Conservation (phyloP, 2,888 invertebrate species). For the Diachrysia chrysitis region DNA sequence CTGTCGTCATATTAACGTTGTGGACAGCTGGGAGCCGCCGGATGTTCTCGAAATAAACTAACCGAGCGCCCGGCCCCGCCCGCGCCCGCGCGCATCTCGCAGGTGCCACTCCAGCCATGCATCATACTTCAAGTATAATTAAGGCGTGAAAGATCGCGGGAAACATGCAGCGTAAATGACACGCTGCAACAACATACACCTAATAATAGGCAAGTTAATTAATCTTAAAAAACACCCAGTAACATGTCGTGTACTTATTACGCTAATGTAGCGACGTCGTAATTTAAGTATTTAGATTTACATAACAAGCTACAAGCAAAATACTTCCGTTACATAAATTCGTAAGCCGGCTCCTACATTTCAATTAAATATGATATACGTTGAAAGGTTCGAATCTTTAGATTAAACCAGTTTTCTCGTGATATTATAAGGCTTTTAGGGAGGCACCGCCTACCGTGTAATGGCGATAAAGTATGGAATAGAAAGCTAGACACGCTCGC, state of each 20-base stretch:
- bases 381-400: constrained; percentile 51
- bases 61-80: constrained; percentile 52
- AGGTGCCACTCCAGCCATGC: constrained; percentile 78
- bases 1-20: constrained; percentile 84
- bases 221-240: constrained; percentile 28
- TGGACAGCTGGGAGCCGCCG: constrained; percentile 84
- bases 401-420: constrained; percentile 39
- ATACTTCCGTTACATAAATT: constrained; percentile 18
- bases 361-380: constrained; percentile 32
- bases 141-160: constrained; percentile 72
- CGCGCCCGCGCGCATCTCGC: constrained; percentile 54
- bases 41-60: constrained; percentile 85
- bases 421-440: constrained; percentile 39
- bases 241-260: constrained; percentile 37
- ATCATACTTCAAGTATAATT: constrained; percentile 79
- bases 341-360: constrained; percentile 15
- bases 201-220: constrained; percentile 60
- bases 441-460: constrained; percentile 35
- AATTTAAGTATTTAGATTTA: constrained; percentile 29
- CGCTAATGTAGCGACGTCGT: constrained; percentile 34
- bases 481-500: constrained; percentile 52
- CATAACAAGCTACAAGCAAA: constrained; percentile 18
- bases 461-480: constrained; percentile 44
- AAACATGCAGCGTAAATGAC: constrained; percentile 57
- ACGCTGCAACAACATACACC: constrained; percentile 33